These are phyloP conservation scores for Branchipolynoe longqiensis DNA, from an alignment of 2,888 invertebrate species.

Conservation along the genomic window DNA sequence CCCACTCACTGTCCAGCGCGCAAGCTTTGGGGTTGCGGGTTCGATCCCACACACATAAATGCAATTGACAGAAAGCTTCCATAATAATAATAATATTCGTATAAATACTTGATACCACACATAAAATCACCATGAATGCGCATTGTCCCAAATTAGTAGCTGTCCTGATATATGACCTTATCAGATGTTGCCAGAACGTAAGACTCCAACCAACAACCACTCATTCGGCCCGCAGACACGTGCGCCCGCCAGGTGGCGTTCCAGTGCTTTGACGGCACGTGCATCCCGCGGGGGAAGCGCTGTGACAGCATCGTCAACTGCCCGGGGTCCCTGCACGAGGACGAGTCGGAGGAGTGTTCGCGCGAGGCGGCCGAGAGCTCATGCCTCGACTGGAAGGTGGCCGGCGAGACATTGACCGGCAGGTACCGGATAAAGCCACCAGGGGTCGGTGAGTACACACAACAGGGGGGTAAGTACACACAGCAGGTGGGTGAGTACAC, in stretches of 20 bases:
- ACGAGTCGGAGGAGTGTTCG: constrained; percentile 48
- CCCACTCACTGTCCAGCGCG: no score
- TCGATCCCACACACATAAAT: no score
- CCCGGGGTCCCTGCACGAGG: constrained; percentile 75
- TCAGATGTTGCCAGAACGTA: no score
- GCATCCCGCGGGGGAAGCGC: constrained; percentile 62
- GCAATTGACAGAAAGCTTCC: no score
- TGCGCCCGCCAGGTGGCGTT: constrained; percentile 38
- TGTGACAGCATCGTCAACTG: constrained; percentile 80
- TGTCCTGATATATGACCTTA: no score
- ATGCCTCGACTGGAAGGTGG: constrained; percentile 42
- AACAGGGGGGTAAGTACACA: no score
- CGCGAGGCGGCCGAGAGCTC: constrained; percentile 26
- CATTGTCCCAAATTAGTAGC: no score
- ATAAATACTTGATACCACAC: no score
- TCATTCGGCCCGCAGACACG: neutral
- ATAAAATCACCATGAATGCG: no score
- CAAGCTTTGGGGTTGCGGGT: no score
- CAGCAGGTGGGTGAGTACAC: no score
- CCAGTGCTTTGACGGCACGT: constrained; percentile 61
- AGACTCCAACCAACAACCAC: neutral
- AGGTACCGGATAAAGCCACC: constrained; percentile 26
- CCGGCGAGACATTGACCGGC: neutral
- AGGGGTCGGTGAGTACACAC: constrained; percentile 34
- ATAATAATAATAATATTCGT: no score